These are phyloP conservation scores for Austrofundulus limnaeus DNA, from an alignment of 2,113 vertebrate genomes.

Conservation along the genomic window DNA sequence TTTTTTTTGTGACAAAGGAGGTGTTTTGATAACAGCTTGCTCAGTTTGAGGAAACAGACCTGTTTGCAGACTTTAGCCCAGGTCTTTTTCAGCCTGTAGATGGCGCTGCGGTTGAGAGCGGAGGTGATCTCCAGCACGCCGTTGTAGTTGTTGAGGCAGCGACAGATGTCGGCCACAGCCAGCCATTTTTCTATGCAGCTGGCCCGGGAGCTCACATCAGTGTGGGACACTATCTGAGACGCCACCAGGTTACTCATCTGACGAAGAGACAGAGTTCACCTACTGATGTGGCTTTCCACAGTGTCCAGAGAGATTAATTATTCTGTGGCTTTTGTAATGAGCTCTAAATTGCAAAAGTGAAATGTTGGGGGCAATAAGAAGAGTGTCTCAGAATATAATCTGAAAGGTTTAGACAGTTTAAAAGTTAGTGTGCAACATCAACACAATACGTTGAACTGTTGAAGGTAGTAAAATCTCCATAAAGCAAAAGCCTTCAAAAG, in stretches of 20 bases:
- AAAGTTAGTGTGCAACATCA: too few species aligned
- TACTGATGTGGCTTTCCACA: neutral
- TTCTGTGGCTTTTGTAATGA: too few species aligned
- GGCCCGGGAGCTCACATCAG: slow-evolving; percentile 88
- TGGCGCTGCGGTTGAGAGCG: slow-evolving; percentile 96
- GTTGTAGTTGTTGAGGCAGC: slow-evolving; percentile 97
- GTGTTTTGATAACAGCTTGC: neutral
- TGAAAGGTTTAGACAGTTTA: too few species aligned
- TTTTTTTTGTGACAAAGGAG: neutral
- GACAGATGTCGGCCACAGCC: slow-evolving; percentile 94
- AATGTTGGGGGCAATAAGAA: too few species aligned
- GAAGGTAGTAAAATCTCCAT: too few species aligned
- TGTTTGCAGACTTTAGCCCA: slow-evolving; percentile 98
- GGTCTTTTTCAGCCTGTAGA: slow-evolving; percentile 98
- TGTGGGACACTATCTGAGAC: slow-evolving; percentile 94
- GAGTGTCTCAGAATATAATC: too few species aligned
- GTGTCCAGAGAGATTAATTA: too few species aligned
- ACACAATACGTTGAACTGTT: too few species aligned
- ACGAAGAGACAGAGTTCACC: neutral
- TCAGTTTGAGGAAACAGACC: slow-evolving; percentile 62
- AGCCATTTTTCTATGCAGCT: slow-evolving; percentile 97
- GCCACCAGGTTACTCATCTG: slow-evolving; percentile 99
- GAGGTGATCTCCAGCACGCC: slow-evolving; percentile 97
- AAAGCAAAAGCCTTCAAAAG: too few species aligned
- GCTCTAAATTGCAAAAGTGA: too few species aligned